These are phyloP conservation scores for Deroptyus accipitrinus DNA, from an alignment of 2,113 vertebrate species.

Conservation along the genomic window DNA sequence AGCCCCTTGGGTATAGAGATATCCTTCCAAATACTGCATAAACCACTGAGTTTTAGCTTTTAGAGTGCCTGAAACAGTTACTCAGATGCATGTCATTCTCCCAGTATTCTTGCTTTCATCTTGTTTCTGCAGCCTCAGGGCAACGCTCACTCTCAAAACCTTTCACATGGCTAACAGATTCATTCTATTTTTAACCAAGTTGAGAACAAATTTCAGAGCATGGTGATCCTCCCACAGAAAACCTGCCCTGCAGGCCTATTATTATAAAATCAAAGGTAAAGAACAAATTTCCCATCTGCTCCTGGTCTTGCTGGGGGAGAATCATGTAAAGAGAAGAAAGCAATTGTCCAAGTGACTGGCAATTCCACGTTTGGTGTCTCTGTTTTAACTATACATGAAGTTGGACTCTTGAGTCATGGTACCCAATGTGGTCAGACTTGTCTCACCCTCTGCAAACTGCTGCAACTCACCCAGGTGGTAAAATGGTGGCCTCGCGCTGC, in stretches of 20 bases:
- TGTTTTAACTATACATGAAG: neutral
- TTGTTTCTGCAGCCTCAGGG: constrained; percentile 19
- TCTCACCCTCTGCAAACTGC: neutral
- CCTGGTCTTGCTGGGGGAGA: neutral
- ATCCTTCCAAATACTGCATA: neutral
- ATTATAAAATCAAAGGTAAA: neutral
- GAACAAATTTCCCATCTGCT: neutral
- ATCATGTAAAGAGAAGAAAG: neutral
- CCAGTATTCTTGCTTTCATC: neutral
- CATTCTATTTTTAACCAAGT: constrained; percentile 26
- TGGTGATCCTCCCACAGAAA: neutral
- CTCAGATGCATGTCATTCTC: neutral
- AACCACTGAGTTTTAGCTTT: neutral
- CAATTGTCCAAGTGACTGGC: neutral
- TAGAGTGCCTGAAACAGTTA: constrained; percentile 19
- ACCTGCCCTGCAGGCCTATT: neutral
- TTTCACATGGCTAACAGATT: constrained; percentile 13
- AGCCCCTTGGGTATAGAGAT: neutral
- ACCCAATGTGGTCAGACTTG: neutral
- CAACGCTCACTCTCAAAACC: neutral
- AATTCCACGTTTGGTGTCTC: neutral
- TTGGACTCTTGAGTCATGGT: neutral
- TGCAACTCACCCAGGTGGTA: neutral
- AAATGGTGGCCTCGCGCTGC: neutral
- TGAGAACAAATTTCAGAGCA: neutral